A percentile compares a stretch with the other conserved stretches of the same genome.
Evolutionary conservation across 2,888 invertebrate genomes (phyloP).

Genomic region (Rhagium mordax): DNA sequence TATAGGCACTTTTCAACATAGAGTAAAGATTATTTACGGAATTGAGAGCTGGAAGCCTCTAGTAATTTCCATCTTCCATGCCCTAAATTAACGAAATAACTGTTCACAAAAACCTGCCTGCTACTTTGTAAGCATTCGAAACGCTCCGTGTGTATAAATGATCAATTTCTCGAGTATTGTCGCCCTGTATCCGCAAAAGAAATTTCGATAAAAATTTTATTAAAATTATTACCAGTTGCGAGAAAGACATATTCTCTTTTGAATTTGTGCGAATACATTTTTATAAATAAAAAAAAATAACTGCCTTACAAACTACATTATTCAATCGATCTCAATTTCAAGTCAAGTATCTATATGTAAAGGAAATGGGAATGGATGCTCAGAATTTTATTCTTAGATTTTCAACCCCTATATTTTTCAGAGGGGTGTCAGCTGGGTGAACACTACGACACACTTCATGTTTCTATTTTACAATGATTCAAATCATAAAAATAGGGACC

Average conservation of each 20-base stretch:
- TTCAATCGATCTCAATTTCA: constrained; percentile 26
- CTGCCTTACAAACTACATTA: constrained; percentile 19
- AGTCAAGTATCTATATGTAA: constrained; percentile 27
- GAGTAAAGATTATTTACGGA: no score
- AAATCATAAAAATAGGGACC: background rate
- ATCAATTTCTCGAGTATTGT: background rate
- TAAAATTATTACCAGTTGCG: constrained; percentile 5
- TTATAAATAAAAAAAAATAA: constrained; percentile 18
- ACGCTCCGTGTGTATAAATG: background rate
- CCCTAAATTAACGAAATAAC: no score
- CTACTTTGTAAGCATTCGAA: no score
- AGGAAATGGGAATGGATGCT: constrained; percentile 28
- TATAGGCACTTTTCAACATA: no score
- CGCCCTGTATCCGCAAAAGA: background rate
- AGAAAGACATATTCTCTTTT: background rate
- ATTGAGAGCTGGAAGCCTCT: no score
- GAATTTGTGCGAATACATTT: constrained; percentile 15
- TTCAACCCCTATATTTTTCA: constrained; percentile 25
- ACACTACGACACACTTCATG: constrained; percentile 11
- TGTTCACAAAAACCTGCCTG: no score
- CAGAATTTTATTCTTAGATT: constrained; percentile 30
- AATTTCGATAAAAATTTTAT: background rate
- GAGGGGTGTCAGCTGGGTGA: constrained; percentile 23
- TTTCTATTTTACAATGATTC: constrained; percentile 13
- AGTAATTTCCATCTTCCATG: no score